These are phyloP conservation scores for Actinia tenebrosa DNA, from an alignment of 64 coral and sea anemone genomes.

Conservation along the genomic window DNA sequence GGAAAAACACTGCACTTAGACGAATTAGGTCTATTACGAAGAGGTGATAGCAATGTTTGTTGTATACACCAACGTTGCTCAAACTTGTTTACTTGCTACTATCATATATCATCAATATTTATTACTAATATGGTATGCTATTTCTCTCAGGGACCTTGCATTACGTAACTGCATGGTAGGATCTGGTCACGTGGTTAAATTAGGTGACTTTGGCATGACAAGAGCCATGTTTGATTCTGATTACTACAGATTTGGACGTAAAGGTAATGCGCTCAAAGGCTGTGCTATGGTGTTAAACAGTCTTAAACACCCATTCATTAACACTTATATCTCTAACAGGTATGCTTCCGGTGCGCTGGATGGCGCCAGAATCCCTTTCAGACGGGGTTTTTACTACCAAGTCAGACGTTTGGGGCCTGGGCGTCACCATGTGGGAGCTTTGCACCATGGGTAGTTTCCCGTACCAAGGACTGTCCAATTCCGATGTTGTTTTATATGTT, in stretches of 20 bases:
- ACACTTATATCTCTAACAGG: slow-evolving; percentile 10
- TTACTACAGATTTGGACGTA: slow-evolving; percentile 90
- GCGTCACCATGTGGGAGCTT: slow-evolving; percentile 79
- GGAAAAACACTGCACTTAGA: no score
- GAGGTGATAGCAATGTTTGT: no score
- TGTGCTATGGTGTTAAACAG: no score
- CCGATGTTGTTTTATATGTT: slow-evolving; percentile 53
- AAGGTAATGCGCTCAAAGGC: slow-evolving; percentile 37
- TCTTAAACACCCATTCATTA: background rate
- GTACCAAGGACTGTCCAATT: slow-evolving; percentile 76
- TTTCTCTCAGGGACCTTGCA: slow-evolving; percentile 62
- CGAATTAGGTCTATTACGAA: no score
- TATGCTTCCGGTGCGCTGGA: slow-evolving; percentile 85
- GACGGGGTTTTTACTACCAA: slow-evolving; percentile 86
- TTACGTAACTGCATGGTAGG: slow-evolving; percentile 90
- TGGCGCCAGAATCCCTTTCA: slow-evolving; percentile 89
- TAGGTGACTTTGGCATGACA: slow-evolving; percentile 92
- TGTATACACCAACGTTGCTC: no score
- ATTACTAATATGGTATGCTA: background rate
- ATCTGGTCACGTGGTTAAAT: slow-evolving; percentile 74
- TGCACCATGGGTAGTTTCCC: slow-evolving; percentile 83
- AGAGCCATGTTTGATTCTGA: slow-evolving; percentile 71
- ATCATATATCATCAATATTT: no score
- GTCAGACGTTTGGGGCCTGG: slow-evolving; percentile 87
- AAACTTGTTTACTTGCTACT: no score